These are phyloP conservation scores for Copidosoma floridanum DNA, from an alignment of 1,140 invertebrate genomes.

Conservation along the genomic window DNA sequence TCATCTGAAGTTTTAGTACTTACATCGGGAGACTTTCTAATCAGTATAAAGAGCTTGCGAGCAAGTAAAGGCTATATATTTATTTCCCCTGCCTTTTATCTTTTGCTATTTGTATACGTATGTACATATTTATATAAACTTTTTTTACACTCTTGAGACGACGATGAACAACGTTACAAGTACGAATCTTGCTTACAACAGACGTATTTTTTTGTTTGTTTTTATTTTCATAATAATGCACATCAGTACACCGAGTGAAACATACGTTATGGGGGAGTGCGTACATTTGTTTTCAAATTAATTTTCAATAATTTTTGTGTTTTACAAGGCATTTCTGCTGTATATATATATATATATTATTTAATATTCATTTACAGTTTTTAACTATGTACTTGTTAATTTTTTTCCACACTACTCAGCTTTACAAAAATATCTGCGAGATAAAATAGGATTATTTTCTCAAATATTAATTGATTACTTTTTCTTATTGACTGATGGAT, in stretches of 20 bases:
- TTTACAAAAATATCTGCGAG: constrained; percentile 21
- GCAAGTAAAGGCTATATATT: constrained; percentile 1
- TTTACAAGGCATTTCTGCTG: constrained; percentile 8
- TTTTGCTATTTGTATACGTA: no score
- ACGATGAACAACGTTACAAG: constrained; percentile 16
- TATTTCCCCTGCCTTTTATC: background rate
- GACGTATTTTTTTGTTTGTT: background rate
- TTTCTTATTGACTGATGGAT: constrained; percentile 10
- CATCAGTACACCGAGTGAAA: constrained; percentile 4
- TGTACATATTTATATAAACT: constrained; percentile 11
- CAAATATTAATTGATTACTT: no score
- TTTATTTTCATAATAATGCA: constrained; percentile 17
- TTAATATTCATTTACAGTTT: constrained; percentile 2
- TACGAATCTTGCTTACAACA: constrained; percentile 2
- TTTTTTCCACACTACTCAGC: background rate
- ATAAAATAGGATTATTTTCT: constrained; percentile 18
- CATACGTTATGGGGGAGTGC: background rate
- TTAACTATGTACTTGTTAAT: background rate
- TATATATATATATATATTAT: no score
- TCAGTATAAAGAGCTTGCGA: background rate
- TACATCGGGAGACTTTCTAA: background rate
- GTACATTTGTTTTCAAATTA: background rate
- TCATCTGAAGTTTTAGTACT: no score
- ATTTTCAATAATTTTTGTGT: no score
- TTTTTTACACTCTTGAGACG: constrained; percentile 2